These are phyloP conservation scores for Dryobates pubescens DNA, from an alignment of 2,797 vertebrate species.

Conservation along the genomic window DNA sequence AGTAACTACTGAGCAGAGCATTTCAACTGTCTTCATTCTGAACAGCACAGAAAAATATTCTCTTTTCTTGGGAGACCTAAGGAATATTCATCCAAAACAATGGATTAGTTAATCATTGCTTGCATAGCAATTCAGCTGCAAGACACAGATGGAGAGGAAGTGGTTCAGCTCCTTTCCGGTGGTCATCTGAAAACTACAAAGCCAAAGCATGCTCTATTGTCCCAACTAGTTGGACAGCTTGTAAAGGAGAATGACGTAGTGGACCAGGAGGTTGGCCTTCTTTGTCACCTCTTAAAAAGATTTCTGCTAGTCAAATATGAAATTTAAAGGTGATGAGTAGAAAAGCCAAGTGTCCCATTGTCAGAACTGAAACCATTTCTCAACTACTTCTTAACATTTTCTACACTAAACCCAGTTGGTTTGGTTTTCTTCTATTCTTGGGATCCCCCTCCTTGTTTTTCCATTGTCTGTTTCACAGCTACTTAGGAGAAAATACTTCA, in stretches of 20 bases:
- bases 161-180: neutral
- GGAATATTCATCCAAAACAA: conserved; percentile 1
- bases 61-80: conserved; percentile 58
- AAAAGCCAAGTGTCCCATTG: neutral
- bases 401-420: neutral
- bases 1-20: conserved; percentile 63
- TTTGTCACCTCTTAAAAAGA: neutral
- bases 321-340: neutral
- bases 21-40: conserved; percentile 64
- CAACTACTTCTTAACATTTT: neutral
- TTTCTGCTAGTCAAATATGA: neutral
- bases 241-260: neutral
- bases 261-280: neutral
- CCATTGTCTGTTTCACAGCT: neutral
- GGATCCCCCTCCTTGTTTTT: neutral
- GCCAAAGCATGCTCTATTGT: neutral
- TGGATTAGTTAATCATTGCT: neutral
- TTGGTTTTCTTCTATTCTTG: neutral
- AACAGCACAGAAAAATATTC: conserved; percentile 61
- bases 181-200: conserved; percentile 1
- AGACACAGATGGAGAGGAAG: neutral
- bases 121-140: neutral
- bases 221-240: neutral
- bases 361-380: neutral
- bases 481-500: neutral